These are phyloP conservation scores for Fulmarus glacialis DNA, from an alignment of 2,113 vertebrate genomes.

Conservation along the genomic window DNA sequence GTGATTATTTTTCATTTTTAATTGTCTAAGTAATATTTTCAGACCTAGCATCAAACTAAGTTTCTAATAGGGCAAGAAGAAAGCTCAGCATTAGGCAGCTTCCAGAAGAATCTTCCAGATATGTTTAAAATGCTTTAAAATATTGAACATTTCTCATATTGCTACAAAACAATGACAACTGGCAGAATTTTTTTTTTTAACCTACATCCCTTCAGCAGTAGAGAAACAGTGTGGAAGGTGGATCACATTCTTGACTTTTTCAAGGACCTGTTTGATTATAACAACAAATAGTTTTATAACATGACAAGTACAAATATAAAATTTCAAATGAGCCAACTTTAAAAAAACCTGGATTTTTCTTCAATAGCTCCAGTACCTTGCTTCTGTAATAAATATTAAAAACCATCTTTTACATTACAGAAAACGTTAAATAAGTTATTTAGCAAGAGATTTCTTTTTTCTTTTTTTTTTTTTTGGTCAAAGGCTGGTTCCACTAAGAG, in stretches of 20 bases:
- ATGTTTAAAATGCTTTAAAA: conserved; percentile 21
- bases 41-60: background rate
- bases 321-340: background rate
- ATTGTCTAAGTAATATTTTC: background rate
- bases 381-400: conserved; percentile 66
- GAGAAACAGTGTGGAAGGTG: background rate
- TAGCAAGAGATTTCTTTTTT: background rate
- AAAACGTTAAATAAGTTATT: conserved; percentile 64
- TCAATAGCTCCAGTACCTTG: conserved; percentile 21
- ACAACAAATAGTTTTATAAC: background rate
- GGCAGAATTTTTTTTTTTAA: background rate
- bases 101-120: background rate
- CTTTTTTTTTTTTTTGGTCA: background rate
- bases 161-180: background rate
- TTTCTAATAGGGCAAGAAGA: background rate
- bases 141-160: background rate
- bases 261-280: background rate
- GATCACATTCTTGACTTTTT: background rate
- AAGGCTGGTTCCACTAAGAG: background rate
- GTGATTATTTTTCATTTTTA: conserved; percentile 29
- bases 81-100: background rate
- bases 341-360: background rate
- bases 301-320: conserved; percentile 40
- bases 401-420: conserved; percentile 21
- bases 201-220: background rate